Evolutionary conservation across 2,888 invertebrate species (phyloP).

Genomic region (Epinotia demarniana): DNA sequence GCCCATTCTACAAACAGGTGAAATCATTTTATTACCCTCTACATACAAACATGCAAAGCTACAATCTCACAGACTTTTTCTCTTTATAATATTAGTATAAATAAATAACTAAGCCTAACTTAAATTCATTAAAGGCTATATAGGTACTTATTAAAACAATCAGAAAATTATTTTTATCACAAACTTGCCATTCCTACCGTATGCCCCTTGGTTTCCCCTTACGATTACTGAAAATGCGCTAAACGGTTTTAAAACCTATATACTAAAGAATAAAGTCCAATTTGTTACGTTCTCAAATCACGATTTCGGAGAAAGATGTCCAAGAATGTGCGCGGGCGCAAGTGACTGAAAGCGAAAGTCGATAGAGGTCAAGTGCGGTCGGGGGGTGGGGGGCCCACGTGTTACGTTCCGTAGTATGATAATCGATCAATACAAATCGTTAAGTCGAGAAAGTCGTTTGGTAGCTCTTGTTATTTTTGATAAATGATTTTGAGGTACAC

Average conservation of each 20-base stretch:
- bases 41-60: too few relatives aligned
- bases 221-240: not conserved
- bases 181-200: too few relatives aligned
- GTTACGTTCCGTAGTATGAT: slow-evolving; percentile 10
- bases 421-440: slow-evolving; percentile 10
- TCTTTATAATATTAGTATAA: too few relatives aligned
- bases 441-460: slow-evolving; percentile 2
- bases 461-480: not conserved
- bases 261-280: not conserved
- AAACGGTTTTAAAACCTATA: not conserved
- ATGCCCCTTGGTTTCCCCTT: not conserved
- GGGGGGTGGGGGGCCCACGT: not conserved
- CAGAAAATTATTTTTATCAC: not conserved
- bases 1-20: too few relatives aligned
- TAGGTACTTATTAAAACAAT: not conserved
- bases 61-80: too few relatives aligned
- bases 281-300: not conserved
- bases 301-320: slow-evolving; percentile 23
- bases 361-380: slow-evolving; percentile 32
- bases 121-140: not conserved
- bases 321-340: slow-evolving; percentile 18
- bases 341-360: slow-evolving; percentile 36
- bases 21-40: too few relatives aligned
- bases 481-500: not conserved
- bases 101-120: too few relatives aligned